Base-by-base conservation (phyloP, 1,140 invertebrate species). In the Drosophila baimaii region DNA sequence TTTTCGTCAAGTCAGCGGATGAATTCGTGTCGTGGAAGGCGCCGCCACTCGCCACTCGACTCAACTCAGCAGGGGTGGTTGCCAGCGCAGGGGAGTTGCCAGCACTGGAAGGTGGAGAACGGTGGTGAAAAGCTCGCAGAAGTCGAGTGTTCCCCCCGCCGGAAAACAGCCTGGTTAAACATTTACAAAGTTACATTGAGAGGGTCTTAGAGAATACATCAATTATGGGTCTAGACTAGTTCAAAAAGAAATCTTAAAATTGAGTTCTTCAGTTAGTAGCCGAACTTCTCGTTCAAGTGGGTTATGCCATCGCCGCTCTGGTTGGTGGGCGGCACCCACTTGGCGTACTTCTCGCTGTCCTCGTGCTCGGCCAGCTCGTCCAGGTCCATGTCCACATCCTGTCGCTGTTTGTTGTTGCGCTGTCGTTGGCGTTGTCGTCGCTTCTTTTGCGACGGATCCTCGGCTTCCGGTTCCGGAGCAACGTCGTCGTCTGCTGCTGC, bases 251-350 rank as follows among this genome's bases (percentile, higher is more conserved):
- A 33, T 41, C 33, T 33, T 64, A 49, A 57, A 35, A 27, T 56
- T 35, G 31, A 31, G 41, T 56, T 29, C 37, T 29, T 44, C 21
- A 57, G 29, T 73, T 91, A 97, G 92, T 97, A 97, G 23, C 96
- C 96, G 89, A 94, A 95, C 93, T 97, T 97, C 23, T 96, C 95
- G 93, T 97, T 97, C 21, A 97, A 93, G 83, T 92, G 94, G 23
- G 96, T 97, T 81, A 94, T 94, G 13, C 97, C 97, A 93, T 97
- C 96, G 5, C 97, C 97, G 58, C 92, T 94, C 93, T 97, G 96
- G 90, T 94, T 93, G 64, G 92, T 61, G 8, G 96, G 96, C 8
- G 96, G 96, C n/a, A 96, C 84, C 96, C 96, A 97, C 74, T 94
- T 94, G 10, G 94, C 94, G 91, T 96, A 96, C 82, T 96, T 94